Evolutionary conservation across 2,888 invertebrate species (phyloP), one percentile per base, ranked within the genome.

Genomic region (Boloria euphrosyne): DNA sequence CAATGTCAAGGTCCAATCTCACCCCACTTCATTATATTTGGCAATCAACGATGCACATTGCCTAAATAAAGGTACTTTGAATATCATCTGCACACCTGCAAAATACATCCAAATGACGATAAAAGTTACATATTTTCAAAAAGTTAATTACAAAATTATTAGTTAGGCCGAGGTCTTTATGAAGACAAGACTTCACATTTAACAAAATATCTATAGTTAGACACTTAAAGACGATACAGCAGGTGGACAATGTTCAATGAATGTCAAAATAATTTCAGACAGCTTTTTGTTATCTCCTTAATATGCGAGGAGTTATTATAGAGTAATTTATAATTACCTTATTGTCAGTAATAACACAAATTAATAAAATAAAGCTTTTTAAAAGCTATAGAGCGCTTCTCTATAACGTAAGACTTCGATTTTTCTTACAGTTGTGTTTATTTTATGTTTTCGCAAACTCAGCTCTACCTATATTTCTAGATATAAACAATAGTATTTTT

Each of bases 1-100:
- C 68, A 75, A 71, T 71, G 77, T 79, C 74, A 78, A 76, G 73
- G 71, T n/a, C 51, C 22, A 57, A 50, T 57, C 57, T 43, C 64
- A 50, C 63, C 57, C 50, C 57, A 46, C 22, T 71, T 73, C 75
- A 77, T 76, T 76, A 80, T 78, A 76, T 79, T 74, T 74, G 69
- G 75, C 75, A 81, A 80, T 80, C 76, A 76, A 75, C 61, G 62
- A 68, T 57, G 69, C 74, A 71, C 66, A 74, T 73, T 77, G 76
- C 77, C 78, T 72, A 82, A 82, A 78, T 77, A 76, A n/a, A n/a
- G n/a, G n/a, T 76, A 75, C 75, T 78, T 73, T 73, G 72, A 74
- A 75, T 69, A 74, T 71, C 67, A 67, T 67, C 70, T 67, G 57
- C 64, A 66, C 85, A 85, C 82, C 84, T 85, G 68, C 66, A 63